These are phyloP conservation scores for Aromia moschata DNA, from an alignment of 2,888 invertebrate species.

Conservation along the genomic window DNA sequence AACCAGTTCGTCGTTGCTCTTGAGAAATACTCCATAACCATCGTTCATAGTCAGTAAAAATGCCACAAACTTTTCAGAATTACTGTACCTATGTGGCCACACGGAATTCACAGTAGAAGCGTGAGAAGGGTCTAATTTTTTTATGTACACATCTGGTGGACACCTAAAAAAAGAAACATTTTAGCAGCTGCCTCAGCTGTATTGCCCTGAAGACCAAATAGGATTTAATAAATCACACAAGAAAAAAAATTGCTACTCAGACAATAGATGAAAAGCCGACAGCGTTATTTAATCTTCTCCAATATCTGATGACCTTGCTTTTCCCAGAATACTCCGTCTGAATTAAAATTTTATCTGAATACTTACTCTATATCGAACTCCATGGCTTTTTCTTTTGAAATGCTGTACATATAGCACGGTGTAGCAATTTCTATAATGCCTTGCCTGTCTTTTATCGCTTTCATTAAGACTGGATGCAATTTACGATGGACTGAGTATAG, in stretches of 20 bases:
- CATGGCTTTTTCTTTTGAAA: conserved; percentile 36
- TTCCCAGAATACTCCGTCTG: no score
- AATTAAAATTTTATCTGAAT: no score
- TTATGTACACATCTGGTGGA: conserved; percentile 54
- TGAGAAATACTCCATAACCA: conserved; percentile 58
- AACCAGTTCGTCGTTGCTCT: conserved; percentile 52
- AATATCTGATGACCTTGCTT: no score
- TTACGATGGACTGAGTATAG: conserved; percentile 1
- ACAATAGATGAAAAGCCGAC: no score
- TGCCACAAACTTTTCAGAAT: conserved; percentile 51
- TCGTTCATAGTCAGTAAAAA: conserved; percentile 55
- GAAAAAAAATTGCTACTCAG: no score
- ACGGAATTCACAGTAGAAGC: conserved; percentile 48
- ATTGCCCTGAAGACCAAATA: no score
- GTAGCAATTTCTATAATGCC: background rate
- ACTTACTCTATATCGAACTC: conserved; percentile 45
- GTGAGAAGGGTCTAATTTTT: conserved; percentile 45
- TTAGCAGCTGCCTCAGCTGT: no score
- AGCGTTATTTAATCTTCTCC: no score
- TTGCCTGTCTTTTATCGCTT: background rate
- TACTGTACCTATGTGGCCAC: conserved; percentile 56
- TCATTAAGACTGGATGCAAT: background rate
- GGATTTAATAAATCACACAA: no score
- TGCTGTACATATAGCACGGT: conserved; percentile 7
- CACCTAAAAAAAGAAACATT: conserved; percentile 44